These are phyloP conservation scores for Romanogobio albipinnatus DNA, from an alignment of 2,113 vertebrate genomes.

Conservation along the genomic window DNA sequence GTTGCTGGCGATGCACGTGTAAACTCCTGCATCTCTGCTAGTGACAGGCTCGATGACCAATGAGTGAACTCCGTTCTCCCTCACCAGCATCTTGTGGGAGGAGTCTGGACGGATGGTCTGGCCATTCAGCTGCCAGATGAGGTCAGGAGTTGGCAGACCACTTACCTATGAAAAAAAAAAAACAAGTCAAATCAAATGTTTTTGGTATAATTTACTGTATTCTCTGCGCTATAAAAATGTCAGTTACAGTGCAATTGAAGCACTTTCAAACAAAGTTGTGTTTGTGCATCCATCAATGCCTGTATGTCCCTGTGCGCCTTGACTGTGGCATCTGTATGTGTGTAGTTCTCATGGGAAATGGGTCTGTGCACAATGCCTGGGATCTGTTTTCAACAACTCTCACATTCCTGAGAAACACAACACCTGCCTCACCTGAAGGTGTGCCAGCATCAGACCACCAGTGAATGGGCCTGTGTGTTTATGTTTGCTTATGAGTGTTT, in stretches of 20 bases:
- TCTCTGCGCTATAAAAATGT: neutral
- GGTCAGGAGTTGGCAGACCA: conserved; percentile 92
- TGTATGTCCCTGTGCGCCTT: neutral
- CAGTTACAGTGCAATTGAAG: neutral
- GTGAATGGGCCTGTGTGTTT: conserved; percentile 1
- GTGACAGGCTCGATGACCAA: conserved; percentile 93
- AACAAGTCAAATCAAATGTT: neutral
- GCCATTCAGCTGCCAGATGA: conserved; percentile 94
- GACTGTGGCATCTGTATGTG: neutral
- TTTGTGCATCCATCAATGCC: too few species aligned
- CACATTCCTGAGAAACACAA: conserved; percentile 53
- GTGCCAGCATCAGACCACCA: conserved; percentile 39
- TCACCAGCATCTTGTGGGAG: conserved; percentile 94
- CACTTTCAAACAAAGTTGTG: neutral
- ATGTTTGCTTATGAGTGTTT: neutral
- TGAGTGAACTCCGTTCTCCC: conserved; percentile 96
- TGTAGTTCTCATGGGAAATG: conserved; percentile 62
- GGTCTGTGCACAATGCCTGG: conserved; percentile 16
- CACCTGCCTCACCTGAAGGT: conserved; percentile 54
- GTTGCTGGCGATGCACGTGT: conserved; percentile 94
- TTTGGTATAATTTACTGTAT: conserved; percentile 14
- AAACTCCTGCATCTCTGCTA: conserved; percentile 90
- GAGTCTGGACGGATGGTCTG: conserved; percentile 89
- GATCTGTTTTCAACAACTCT: conserved; percentile 39
- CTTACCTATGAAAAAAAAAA: conserved; percentile 82